These are phyloP conservation scores for Dendropsophus ebraccatus DNA, from an alignment of 2,113 vertebrate genomes.

Conservation along the genomic window DNA sequence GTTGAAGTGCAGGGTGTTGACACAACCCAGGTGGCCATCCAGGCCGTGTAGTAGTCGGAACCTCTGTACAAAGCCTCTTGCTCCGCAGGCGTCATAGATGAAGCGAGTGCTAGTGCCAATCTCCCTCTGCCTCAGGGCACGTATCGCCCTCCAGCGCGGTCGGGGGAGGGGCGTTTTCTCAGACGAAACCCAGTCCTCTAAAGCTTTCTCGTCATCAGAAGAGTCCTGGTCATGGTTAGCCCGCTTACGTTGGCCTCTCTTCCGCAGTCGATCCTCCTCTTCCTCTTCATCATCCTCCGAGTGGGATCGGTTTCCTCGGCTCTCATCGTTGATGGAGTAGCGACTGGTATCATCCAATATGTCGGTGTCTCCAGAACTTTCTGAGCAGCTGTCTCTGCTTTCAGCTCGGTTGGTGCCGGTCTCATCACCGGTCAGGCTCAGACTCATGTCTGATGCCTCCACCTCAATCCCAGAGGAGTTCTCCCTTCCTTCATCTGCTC, in stretches of 20 bases:
- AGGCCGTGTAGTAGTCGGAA: constrained; percentile 88
- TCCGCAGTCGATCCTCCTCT: constrained; percentile 67
- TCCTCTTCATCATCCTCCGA: constrained; percentile 76
- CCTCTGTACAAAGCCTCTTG: constrained; percentile 87
- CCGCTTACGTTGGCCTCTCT: constrained; percentile 69
- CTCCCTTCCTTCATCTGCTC: constrained; percentile 72
- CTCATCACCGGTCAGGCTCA: constrained; percentile 76
- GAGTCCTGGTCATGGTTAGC: constrained; percentile 75
- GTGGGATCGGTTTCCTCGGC: constrained; percentile 75
- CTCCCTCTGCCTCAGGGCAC: constrained; percentile 82
- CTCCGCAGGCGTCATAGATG: constrained; percentile 85
- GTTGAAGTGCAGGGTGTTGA: constrained; percentile 97
- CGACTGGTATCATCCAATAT: constrained; percentile 93
- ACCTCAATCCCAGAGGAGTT: constrained; percentile 79
- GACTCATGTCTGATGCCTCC: constrained; percentile 76
- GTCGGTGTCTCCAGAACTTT: constrained; percentile 85
- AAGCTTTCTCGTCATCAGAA: constrained; percentile 80
- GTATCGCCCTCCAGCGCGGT: constrained; percentile 82
- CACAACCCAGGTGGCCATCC: constrained; percentile 91
- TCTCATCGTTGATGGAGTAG: constrained; percentile 88
- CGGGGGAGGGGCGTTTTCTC: constrained; percentile 81
- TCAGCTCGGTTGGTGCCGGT: constrained; percentile 68
- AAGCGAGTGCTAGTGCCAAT: constrained; percentile 85
- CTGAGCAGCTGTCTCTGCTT: constrained; percentile 71
- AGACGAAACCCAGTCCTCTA: constrained; percentile 89